phyloP scores from a whole-genome alignment of 1,140 invertebrate genomes.

The Bombus picipes region DNA sequence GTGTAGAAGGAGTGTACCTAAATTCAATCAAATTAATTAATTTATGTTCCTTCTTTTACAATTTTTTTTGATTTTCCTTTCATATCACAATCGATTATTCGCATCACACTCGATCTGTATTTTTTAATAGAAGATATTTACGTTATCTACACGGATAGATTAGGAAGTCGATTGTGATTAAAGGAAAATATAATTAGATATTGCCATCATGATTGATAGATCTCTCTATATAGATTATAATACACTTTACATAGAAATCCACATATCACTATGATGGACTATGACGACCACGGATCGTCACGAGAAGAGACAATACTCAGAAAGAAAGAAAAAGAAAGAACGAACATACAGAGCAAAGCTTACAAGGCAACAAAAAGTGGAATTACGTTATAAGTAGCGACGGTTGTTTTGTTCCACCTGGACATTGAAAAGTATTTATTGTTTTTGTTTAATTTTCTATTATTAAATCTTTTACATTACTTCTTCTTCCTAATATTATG shows the following conservation, averaged over 20 bases:
- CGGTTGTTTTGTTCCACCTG: conserved; percentile 38
- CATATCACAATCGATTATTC: conserved; percentile 1
- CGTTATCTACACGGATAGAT: too few relatives aligned
- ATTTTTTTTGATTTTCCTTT: neutral
- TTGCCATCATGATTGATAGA: conserved; percentile 21
- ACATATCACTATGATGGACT: neutral
- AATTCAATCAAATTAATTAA: conserved; percentile 26
- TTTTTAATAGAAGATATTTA: neutral
- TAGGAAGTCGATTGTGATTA: neutral
- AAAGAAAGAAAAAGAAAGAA: conserved; percentile 59
- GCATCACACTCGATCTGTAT: neutral
- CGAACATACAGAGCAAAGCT: conserved; percentile 60
- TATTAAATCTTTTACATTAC: neutral
- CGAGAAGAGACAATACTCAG: conserved; percentile 33
- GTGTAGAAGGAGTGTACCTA: conserved; percentile 91
- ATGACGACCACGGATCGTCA: conserved; percentile 34
- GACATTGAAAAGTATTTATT: conserved; percentile 40
- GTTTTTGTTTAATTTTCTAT: neutral
- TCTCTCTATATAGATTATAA: neutral
- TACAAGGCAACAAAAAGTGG: conserved; percentile 59
- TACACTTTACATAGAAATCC: neutral
- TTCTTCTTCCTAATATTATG: neutral
- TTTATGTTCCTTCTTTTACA: neutral
- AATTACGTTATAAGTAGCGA: conserved; percentile 53
- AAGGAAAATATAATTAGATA: conserved; percentile 8